phyloP scores from a whole-genome alignment of 2,113 vertebrate species.

The Reinhardtius hippoglossoides region DNA sequence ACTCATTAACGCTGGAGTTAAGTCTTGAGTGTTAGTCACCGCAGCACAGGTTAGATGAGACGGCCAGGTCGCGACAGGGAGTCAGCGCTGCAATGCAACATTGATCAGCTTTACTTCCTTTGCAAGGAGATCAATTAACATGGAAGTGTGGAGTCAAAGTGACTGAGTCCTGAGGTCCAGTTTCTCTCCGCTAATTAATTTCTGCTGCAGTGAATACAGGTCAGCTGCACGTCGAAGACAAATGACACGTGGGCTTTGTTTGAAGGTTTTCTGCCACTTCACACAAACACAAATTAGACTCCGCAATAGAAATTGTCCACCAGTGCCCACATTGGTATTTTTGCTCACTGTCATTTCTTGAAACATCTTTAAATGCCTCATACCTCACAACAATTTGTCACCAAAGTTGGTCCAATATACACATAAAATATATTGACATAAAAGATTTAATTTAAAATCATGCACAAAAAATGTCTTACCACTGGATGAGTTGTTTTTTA shows the following conservation, averaged over 20 bases:
- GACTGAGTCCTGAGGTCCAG: not conserved
- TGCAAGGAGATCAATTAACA: slow-evolving; percentile 40
- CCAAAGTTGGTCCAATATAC: too few species aligned
- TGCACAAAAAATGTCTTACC: too few species aligned
- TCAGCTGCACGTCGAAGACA: slow-evolving; percentile 25
- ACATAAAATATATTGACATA: too few species aligned
- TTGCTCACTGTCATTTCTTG: too few species aligned
- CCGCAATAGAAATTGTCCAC: too few species aligned
- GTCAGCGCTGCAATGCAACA: not conserved
- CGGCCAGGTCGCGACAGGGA: not conserved
- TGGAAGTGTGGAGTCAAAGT: slow-evolving; percentile 8
- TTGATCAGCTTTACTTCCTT: slow-evolving; percentile 9
- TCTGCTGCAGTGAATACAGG: slow-evolving; percentile 26
- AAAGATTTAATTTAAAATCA: too few species aligned
- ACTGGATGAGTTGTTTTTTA: too few species aligned
- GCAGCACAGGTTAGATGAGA: slow-evolving; percentile 19
- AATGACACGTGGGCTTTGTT: slow-evolving; percentile 8
- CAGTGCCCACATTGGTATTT: too few species aligned
- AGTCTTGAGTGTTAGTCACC: not conserved
- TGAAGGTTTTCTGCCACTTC: too few species aligned
- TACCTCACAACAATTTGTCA: too few species aligned
- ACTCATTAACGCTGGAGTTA: not conserved
- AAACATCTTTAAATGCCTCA: too few species aligned
- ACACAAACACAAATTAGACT: too few species aligned
- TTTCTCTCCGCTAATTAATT: not conserved